Evolutionary conservation across 1,140 invertebrate species (phyloP), one percentile per base, ranked within the genome.

Genomic region (Calephelis virginiensis): DNA sequence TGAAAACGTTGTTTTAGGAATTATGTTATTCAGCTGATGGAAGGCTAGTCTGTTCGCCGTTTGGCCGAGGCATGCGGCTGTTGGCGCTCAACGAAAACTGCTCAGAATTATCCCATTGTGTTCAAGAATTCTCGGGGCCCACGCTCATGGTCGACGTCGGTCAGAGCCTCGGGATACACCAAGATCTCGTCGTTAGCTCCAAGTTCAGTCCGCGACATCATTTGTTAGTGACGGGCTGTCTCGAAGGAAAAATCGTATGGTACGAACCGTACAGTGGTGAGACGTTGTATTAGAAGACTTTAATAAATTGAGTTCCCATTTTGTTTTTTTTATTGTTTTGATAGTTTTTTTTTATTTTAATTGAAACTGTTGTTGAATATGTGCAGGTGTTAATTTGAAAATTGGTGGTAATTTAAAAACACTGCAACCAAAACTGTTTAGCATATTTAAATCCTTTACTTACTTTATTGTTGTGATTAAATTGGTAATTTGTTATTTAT

Each of bases 1-100:
- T 17, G 8, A 7, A 17, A 1, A 13, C 50, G 11, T 63, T n/a
- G 48, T 53, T 75, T 11, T 69, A 92, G 85, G 97, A 98, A 84
- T 88, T 97, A 9, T 97, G 96, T 77, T 98, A 97, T 82, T 98
- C 97, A 0, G 92, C 95, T 3, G 97, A 98, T 84, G 97, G 97
- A 0, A 92, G 97, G 40, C 82, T 98, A 0, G 95, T 99, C 28
- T 97, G 96, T 80, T 98, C 97, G 0, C 97, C 97, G 0, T 98
- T 96, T 82, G 96, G 94, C 1, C 95, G 94, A 73, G 97, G 97
- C 6, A 94, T 98, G 46, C 91, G 97, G 14, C 88, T 99, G 0
- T 86, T 98, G 8, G 94, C 95, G 1, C 97, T 98, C 77, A 95
- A 95, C 69, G 92, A 93, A 0, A 88, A 94, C 9, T 97, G 97